Evolutionary conservation across 2,888 invertebrate genomes (phyloP), one percentile per base, ranked within the genome.

Genomic region (Heliconius hortense): DNA sequence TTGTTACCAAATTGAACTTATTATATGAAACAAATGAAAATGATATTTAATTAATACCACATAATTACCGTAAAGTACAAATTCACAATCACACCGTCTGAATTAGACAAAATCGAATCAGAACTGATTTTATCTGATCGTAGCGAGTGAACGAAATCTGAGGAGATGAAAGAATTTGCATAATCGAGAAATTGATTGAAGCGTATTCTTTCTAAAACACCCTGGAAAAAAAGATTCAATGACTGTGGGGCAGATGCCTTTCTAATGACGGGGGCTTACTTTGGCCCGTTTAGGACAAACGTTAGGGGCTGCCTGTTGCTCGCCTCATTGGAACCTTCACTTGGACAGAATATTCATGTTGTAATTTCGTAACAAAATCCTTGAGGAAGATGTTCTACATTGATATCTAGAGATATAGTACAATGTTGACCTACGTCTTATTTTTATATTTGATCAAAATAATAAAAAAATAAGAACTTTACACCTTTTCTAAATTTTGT

Each of bases 161-260:
- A 85, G 87, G 85, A 85, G 89, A 86, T 86, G 84, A 84, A 82
- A 72, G 79, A 76, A 85, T 86, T 91, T 92, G 86, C 92, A 92
- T 93, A 91, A 92, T 92, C 91, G 90, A 88, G 88, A 89, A 89
- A 92, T 92, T 92, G 92, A 92, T 93, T 92, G 92, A 87, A 88
- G 89, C 90, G 88, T 90, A 87, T 88, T 87, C n/a, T 60, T 85
- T 82, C 84, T 83, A 83, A 86, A 88, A 89, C 88, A 87, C 87
- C 84, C 82, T 81, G 79, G 79, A 81, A 82, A 60, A 82, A 87
- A 88, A 84, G 84, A 87, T 87, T 91, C 88, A 90, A 90, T 90
- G 87, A 85, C 84, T 83, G 81, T 80, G 84, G 83, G 84, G 84
- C 84, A 88, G 89, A 90, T 90, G 88, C 85, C 85, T 86, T 87